Conservation (phyloP, 2,888 invertebrate genomes). For the Drosophila meridiana region DNA sequence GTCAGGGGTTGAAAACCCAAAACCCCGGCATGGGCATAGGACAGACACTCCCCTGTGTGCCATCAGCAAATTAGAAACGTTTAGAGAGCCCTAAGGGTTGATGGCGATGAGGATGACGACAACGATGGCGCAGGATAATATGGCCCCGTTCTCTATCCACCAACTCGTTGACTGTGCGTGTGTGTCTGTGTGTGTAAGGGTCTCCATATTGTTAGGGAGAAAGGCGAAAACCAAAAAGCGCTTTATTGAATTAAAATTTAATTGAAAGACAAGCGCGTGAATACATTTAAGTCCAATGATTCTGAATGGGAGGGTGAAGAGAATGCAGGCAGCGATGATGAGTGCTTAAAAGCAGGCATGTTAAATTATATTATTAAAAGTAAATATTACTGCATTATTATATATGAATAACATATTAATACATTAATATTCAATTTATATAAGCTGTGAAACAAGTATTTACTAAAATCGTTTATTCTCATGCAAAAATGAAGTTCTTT, state of each 20-base stretch:
- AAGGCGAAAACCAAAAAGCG: slow-evolving; percentile 41
- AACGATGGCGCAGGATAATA: slow-evolving; percentile 46
- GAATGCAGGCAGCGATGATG: not conserved
- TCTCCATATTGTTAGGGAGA: slow-evolving; percentile 57
- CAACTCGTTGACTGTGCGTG: not conserved
- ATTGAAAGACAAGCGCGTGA: slow-evolving; percentile 71
- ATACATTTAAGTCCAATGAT: slow-evolving; percentile 52
- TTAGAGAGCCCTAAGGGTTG: slow-evolving; percentile 62
- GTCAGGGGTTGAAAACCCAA: slow-evolving; percentile 49
- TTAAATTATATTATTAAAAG: slow-evolving; percentile 5
- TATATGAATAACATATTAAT: not conserved
- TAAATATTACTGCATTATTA: slow-evolving; percentile 7
- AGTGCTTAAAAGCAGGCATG: not conserved
- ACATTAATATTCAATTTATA: not conserved
- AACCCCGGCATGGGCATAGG: not conserved
- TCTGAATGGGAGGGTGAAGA: too few species aligned
- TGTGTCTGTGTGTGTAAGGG: not conserved
- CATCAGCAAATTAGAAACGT: slow-evolving; percentile 83
- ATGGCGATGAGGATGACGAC: slow-evolving; percentile 38
- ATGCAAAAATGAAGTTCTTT: not conserved
- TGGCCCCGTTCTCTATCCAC: slow-evolving; percentile 17
- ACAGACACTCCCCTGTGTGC: slow-evolving; percentile 79
- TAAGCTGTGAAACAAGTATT: not conserved
- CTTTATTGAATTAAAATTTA: slow-evolving; percentile 79
- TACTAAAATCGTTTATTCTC: not conserved